Base-by-base conservation (phyloP, 2,888 invertebrate genomes). In the Carpatolechia fugitivella region DNA sequence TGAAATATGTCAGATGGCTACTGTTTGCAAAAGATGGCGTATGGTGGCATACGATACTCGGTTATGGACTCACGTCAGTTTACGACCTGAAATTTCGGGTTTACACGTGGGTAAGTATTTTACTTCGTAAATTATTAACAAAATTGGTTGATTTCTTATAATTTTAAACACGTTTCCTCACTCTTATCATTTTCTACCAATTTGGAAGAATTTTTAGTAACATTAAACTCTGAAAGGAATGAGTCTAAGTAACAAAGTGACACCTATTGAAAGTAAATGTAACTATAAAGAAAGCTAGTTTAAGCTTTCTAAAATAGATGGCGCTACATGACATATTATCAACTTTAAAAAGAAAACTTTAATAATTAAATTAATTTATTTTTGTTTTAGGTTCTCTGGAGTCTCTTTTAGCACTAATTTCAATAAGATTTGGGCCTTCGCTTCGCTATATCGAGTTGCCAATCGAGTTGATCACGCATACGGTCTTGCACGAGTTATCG, bases 21-120 rank as follows among this genome's bases (percentile, higher is more conserved):
- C 95, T 60, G 97, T 99, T 1, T 99, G 99, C 90, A 96, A 96
- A 78, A 95, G 97, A 84, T 99, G 99, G 99, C 93, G 99, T 10
- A 92, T 95, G 80, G 94, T 99, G 13, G 98, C 99, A 0, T 98
- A 99, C 90, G 98, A 99, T 82, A 97, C 98, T 7, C 92, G 94
- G 20, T 91, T 99, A 0, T 99, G 99, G 99, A 95, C 95, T 65
- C 95, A 96, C 75, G 99, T 99, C 31, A 99, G 99, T 1, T 91
- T 99, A 44, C 92, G 99, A 35, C 99, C 99, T 7, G 99, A 99
- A 86, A 95, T 98, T 68, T 99, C 98, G 14, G 99, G 99, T 24
- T 91, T 98, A 40, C 97, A 97, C 80, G 97, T 98, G 55, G 93
- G 90, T 90, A 60, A 72, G 88, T 78, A 63, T 56, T n/a, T n/a